phyloP scores from a whole-genome alignment of 37 sponge, comb jelly and placozoan genomes.

The Amphimedon queenslandica region DNA sequence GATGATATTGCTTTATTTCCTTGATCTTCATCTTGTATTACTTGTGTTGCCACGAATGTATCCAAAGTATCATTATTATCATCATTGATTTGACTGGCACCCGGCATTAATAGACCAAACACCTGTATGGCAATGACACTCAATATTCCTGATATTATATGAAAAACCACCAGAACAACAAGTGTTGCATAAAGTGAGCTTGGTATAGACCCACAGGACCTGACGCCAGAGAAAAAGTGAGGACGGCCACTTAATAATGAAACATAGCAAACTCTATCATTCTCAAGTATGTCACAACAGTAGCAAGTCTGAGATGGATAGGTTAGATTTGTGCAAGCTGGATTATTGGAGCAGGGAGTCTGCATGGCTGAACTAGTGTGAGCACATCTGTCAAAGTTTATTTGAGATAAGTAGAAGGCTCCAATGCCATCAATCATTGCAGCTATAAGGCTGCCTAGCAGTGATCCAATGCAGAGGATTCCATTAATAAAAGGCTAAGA shows the following conservation, averaged over 20 bases:
- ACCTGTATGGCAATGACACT: too few species aligned
- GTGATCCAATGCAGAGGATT: not conserved
- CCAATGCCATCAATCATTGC: slow-evolving; percentile 10
- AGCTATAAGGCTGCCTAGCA: not conserved
- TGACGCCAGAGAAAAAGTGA: slow-evolving; percentile 14
- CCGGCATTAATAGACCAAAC: too few species aligned
- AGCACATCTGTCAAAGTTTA: slow-evolving; percentile 14
- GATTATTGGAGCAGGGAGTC: not conserved
- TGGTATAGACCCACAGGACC: slow-evolving; percentile 11
- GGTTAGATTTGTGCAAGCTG: not conserved
- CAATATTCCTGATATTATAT: not conserved
- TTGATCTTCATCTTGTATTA: too few species aligned
- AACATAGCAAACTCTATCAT: slow-evolving; percentile 8
- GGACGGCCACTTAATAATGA: slow-evolving; percentile 10
- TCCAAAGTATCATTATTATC: too few species aligned
- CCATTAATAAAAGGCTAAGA: not conserved
- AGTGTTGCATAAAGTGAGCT: slow-evolving; percentile 2
- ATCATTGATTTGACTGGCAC: too few species aligned
- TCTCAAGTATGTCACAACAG: slow-evolving; percentile 22
- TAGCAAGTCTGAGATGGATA: slow-evolving; percentile 32
- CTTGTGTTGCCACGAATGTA: too few species aligned
- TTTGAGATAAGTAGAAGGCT: not conserved
- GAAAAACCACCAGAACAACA: not conserved
- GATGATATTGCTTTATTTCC: too few species aligned
- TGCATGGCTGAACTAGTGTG: not conserved